Evolutionary conservation across 2,797 vertebrate species (phyloP), one percentile per base, ranked within the genome.

Genomic region (Propithecus perrieri): DNA sequence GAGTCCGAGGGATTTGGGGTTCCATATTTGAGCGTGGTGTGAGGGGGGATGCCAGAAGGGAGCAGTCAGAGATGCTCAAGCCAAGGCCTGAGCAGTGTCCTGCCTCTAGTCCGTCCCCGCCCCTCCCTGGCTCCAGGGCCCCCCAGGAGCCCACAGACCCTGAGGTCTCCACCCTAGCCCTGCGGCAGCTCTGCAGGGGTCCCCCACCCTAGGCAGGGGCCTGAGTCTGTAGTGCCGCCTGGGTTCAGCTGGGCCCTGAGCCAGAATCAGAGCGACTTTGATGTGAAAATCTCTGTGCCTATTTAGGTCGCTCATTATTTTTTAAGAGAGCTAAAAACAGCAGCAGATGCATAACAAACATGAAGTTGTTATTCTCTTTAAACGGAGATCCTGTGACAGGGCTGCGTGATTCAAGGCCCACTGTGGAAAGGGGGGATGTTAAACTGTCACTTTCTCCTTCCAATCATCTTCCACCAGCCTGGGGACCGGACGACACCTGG

Each of bases 261-360:
- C 46, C 14, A 0, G 30, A 41, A 50, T 9, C 8, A 85, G 59
- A 69, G 20, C 7, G 61, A 9, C 59, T 24, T 2, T 14, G 69
- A 83, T 9, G 43, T 41, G 75, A 43, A 81, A 26, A 17, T n/a
- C 55, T 57, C 74, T 5, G 67, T 7, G 71, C 35, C 81, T 85
- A 41, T 83, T 78, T 72, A 92, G 81, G 67, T 18, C 9, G 9
- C 38, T 96, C 74, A 43, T 95, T 79, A 94, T 46, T 95, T 93
- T 89, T 96, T 84, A 78, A 92, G 94, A 93, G 81, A 81, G 30
- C 63, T 89, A 92, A 94, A 94, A 93, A 95, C 91, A 93, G 92
- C 26, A 0, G 43, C 2, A 0, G 9, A 20, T 9, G 35, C 81
- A 6, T 26, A 84, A 55, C 48, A 72, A 69, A 94, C 17, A 24